Base-by-base conservation (phyloP, 2,113 vertebrate genomes). In the Neopipo cinnamomea region DNA sequence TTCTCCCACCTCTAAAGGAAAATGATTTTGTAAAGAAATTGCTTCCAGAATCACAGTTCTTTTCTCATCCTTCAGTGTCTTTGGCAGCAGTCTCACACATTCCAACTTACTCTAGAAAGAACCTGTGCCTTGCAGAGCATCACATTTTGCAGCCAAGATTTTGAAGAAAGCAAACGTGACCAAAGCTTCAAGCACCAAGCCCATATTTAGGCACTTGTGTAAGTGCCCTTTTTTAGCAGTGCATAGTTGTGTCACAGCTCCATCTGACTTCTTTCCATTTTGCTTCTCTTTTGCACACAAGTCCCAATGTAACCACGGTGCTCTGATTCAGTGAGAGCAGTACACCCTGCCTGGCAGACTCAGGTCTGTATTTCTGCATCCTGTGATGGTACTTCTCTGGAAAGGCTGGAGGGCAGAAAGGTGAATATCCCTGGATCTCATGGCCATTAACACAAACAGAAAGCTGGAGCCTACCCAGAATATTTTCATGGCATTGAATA, bases 31-130 rank as follows among this genome's bases (percentile, higher is more conserved):
- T 44, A 58, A 75, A 95, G 47, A 67, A 90, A 83, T 85, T 68
- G 33, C 78, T 94, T 96, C 58, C 63, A 80, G 91, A 93, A 71
- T 75, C 61, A 41, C 20, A 70, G 93, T 66, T 94, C 71, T 88
- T 92, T 66, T 56, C 87, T 83, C 30, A 73, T 62, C 35, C 55
- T 85, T 82, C 59, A 33, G 50, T 71, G 50, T 39, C 76, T 88
- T 80, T 92, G 72, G 53, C 71, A 83, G 41, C 79, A 90, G 78
- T 24, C 25, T 90, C 37, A 41, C 23, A 47, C 58, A 27, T 24
- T 42, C 49, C 30, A 73, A 9, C 35, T 73, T 79, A 66, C 55
- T 76, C 49, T 63, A 79, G 70, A 72, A 78, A 82, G 66, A 82
- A 82, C 61, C 55, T 1, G 1, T 79, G 85, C 75, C 35, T 62